A percentile compares a stretch with the other conserved stretches of the same genome.
These are phyloP conservation scores for Neodiprion lecontei DNA, from an alignment of 1,140 invertebrate genomes.

Conservation along the genomic window DNA sequence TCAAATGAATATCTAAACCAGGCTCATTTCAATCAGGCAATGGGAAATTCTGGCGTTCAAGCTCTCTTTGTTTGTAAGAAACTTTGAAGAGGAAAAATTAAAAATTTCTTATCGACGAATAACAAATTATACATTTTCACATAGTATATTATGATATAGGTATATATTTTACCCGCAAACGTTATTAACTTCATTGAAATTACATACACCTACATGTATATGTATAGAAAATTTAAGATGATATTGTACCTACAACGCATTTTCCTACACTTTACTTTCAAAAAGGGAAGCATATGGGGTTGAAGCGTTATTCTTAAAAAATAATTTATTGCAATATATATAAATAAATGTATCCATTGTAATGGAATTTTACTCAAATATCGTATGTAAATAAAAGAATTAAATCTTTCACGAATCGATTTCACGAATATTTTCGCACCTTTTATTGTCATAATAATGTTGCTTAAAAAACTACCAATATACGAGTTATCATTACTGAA, in stretches of 20 bases:
- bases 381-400: constrained; percentile 26
- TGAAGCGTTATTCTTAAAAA: not conserved
- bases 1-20: not conserved
- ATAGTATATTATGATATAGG: too few relatives aligned
- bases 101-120: not conserved
- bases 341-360: constrained; percentile 10
- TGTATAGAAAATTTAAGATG: too few relatives aligned
- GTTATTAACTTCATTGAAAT: too few relatives aligned
- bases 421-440: not conserved
- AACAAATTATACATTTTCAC: not conserved
- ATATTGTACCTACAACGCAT: too few relatives aligned
- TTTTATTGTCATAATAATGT: not conserved
- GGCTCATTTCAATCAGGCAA: not conserved
- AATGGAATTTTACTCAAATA: constrained; percentile 13
- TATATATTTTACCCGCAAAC: too few relatives aligned
- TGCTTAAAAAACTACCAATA: too few relatives aligned
- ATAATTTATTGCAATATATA: constrained; percentile 28
- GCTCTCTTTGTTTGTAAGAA: constrained; percentile 4
- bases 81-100: not conserved
- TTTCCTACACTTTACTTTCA: not conserved
- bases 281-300: not conserved
- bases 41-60: constrained; percentile 2
- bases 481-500: too few relatives aligned
- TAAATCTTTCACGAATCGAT: not conserved
- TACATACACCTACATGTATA: too few relatives aligned